phyloP scores from a whole-genome alignment of 2,113 vertebrate species.

The Penelope pileata region DNA sequence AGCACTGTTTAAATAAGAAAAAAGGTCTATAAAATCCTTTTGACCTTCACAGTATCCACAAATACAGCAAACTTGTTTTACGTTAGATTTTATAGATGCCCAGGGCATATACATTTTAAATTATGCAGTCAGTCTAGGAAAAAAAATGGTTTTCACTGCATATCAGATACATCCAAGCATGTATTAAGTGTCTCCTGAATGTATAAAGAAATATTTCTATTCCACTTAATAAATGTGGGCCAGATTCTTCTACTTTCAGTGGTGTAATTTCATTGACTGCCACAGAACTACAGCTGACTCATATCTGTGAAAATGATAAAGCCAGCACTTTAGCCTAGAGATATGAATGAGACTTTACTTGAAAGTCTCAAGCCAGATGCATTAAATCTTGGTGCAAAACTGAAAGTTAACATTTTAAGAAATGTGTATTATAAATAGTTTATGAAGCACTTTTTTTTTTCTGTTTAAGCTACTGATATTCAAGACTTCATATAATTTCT shows the following conservation, averaged over 20 bases:
- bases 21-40: neutral
- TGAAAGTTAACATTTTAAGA: conserved; percentile 40
- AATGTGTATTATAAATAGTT: conserved; percentile 31
- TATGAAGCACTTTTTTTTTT: conserved; percentile 3
- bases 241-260: neutral
- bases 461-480: neutral
- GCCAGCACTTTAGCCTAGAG: neutral
- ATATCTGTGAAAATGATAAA: neutral
- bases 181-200: neutral
- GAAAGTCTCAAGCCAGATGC: neutral
- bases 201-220: neutral
- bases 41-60: neutral
- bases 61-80: neutral
- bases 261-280: neutral
- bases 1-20: neutral
- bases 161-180: neutral
- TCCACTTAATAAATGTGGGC: neutral
- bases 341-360: conserved; percentile 12
- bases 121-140: neutral
- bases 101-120: neutral
- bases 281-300: neutral
- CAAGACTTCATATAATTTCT: neutral
- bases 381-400: conserved; percentile 48
- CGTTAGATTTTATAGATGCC: neutral
- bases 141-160: neutral